These are phyloP conservation scores for Sarcophaga rosellei DNA, from an alignment of 2,888 invertebrate genomes.

Conservation along the genomic window DNA sequence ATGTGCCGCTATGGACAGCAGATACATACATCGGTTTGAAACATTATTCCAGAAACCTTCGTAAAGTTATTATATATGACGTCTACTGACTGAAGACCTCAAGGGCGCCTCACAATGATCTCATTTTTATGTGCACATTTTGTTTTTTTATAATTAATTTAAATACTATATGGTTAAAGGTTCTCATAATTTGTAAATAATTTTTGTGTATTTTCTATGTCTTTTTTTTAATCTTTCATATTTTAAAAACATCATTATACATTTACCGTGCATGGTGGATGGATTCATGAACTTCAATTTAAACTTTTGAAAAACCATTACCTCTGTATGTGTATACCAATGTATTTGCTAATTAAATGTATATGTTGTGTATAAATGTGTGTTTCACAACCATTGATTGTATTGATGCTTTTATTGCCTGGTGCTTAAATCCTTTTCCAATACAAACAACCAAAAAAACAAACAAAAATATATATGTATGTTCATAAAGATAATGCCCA, in stretches of 20 bases:
- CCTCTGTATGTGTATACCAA: slow-evolving; percentile 20
- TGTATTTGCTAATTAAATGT: neutral
- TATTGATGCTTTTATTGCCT: slow-evolving; percentile 33
- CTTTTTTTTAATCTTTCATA: slow-evolving; percentile 25
- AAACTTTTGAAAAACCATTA: slow-evolving; percentile 10
- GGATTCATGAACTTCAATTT: neutral
- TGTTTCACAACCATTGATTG: slow-evolving; percentile 4
- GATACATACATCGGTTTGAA: too few relatives aligned
- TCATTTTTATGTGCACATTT: slow-evolving; percentile 7
- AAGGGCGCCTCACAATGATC: slow-evolving; percentile 20
- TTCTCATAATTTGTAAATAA: slow-evolving; percentile 48
- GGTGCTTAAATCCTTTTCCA: slow-evolving; percentile 28
- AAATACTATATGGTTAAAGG: slow-evolving; percentile 45
- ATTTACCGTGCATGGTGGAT: slow-evolving; percentile 32
- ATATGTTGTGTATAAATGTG: slow-evolving; percentile 19
- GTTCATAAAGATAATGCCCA: slow-evolving; percentile 78
- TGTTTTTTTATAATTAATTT: neutral
- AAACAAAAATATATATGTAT: slow-evolving; percentile 37
- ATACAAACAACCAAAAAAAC: slow-evolving; percentile 1
- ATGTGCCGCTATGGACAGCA: neutral
- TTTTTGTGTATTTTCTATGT: slow-evolving; percentile 49
- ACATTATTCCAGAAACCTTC: too few relatives aligned
- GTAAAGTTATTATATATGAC: too few relatives aligned
- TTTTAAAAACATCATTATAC: neutral
- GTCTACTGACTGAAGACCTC: neutral